Evolutionary conservation across 1,140 invertebrate species (phyloP).

Genomic region (Bicyclus anynana): DNA sequence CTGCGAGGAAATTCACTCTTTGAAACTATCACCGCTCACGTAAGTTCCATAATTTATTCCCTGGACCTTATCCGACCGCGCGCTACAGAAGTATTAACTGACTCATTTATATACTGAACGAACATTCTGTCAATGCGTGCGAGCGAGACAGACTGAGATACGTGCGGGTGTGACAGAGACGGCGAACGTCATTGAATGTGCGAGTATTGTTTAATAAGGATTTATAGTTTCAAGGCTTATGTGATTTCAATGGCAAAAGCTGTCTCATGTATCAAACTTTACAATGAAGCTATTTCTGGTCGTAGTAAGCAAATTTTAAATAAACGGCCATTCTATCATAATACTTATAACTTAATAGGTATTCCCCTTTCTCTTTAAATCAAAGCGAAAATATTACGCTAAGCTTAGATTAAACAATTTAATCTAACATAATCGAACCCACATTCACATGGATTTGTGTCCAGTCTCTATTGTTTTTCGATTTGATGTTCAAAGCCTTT

Average conservation of each 20-base stretch:
- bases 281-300: background rate
- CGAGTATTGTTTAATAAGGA: background rate
- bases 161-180: background rate
- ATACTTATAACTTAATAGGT: too few species aligned
- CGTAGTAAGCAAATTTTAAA: too few species aligned
- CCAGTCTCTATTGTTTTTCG: too few species aligned
- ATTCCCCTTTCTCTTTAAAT: too few species aligned
- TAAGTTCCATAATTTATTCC: slow-evolving; percentile 28
- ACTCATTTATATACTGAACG: background rate
- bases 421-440: too few species aligned
- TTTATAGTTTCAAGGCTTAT: background rate
- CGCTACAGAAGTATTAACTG: slow-evolving; percentile 16
- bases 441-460: too few species aligned
- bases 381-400: too few species aligned
- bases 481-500: too few species aligned
- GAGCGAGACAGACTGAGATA: background rate
- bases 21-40: slow-evolving; percentile 20
- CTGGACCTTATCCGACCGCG: slow-evolving; percentile 15
- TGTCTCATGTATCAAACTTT: background rate
- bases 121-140: background rate
- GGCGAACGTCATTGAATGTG: background rate
- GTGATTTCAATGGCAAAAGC: background rate
- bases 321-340: too few species aligned
- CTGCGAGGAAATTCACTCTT: slow-evolving; percentile 1
- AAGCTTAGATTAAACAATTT: too few species aligned